Evolutionary conservation across 2,113 vertebrate species (phyloP).

Genomic region (Rhinopomastus cyanomelas): DNA sequence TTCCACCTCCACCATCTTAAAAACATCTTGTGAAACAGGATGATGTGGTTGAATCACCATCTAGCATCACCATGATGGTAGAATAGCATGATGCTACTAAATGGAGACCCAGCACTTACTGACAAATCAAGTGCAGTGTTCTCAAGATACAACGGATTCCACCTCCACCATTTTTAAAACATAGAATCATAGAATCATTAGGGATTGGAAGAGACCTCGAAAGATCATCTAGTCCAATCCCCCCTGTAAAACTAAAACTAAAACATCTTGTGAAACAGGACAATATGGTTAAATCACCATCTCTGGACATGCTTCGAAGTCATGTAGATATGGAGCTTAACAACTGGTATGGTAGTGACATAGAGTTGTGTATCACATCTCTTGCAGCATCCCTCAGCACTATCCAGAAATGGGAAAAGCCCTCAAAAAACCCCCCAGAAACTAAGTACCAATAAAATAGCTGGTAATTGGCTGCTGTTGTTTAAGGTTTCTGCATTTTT

Average conservation of each 20-base stretch:
- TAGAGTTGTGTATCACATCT: neutral
- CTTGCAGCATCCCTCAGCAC: neutral
- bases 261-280: neutral
- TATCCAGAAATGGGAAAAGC: neutral
- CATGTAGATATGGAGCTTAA: too few species aligned
- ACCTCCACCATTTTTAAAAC: neutral
- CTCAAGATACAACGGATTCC: neutral
- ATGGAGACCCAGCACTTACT: neutral
- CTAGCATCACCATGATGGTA: neutral
- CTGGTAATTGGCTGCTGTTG: neutral
- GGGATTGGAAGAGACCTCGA: too few species aligned
- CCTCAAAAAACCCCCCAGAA: neutral
- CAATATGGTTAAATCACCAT: neutral
- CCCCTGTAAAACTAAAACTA: too few species aligned
- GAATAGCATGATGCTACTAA: neutral
- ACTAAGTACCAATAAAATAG: neutral
- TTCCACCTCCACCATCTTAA: neutral
- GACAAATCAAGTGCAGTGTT: neutral
- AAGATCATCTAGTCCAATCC: too few species aligned
- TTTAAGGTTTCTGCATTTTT: neutral
- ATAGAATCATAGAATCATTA: too few species aligned
- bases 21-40: neutral
- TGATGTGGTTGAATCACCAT: neutral
- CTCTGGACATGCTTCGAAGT: too few species aligned
- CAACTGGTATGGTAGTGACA: neutral